Base-by-base conservation (phyloP, 2,888 invertebrate species). In the Myathropa florea region DNA sequence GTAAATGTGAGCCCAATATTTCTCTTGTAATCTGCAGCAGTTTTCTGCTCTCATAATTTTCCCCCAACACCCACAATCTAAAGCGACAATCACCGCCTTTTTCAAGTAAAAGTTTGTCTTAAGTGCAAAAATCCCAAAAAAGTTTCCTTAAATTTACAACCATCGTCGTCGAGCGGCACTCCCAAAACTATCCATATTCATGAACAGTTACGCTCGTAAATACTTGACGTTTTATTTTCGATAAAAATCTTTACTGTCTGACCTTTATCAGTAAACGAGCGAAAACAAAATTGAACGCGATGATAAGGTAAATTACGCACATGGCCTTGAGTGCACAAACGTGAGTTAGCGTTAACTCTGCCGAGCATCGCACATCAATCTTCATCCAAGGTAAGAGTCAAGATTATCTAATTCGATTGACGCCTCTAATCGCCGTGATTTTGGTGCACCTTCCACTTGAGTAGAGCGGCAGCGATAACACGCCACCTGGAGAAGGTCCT, bases 301-400 rank as follows among this genome's bases (percentile, higher is more conserved):
- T 71, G 71, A 78, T 77, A 77, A 77, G 60, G 46, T 1, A 14
- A 18, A 46, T 77, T 78, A 39, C 57, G 64, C 33, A 57, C 57
- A 21, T 55, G 57, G 63, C 70, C 57, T 57, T 71, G 30, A 64
- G 71, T 57, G 39, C 24, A 24, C 24, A 64, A 70, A 78, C 70
- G 70, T 78, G 68, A 70, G 23, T n/a, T 39, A 1, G 3, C 4
- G n/a, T 59, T 18, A 60, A 28, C 23, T 53, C 12, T n/a, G 53
- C 39, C 53, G 28, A 59, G 28, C 60, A 57, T 33, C 61, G 33
- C 46, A 28, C 33, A 76, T 76, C 46, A 39, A 53, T 30, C 33
- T 60, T n/a, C n/a, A 21, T 30, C 14, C 7, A 55, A 33, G n/a
- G 61, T 26, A 63, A 4, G 4, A 63, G 33, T 36, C 18, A 21